These are phyloP conservation scores for Chironomus riparius DNA, from an alignment of 2,888 invertebrate genomes.

Conservation along the genomic window DNA sequence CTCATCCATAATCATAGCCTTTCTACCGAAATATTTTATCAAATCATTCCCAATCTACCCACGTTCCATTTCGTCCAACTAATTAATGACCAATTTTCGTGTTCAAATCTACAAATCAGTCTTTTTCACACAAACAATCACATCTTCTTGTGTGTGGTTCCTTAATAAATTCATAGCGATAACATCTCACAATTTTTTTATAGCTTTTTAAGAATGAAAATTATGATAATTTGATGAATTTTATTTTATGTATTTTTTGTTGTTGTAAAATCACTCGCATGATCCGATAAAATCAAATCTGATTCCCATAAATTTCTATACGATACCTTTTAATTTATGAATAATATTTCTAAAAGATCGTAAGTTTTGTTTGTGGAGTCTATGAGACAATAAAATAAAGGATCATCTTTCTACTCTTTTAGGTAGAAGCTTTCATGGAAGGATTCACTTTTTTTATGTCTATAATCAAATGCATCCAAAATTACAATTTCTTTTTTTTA, in stretches of 20 bases:
- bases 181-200: background rate
- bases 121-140: background rate
- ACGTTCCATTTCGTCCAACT: background rate
- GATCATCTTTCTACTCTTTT: background rate
- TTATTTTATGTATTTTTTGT: background rate
- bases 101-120: too few species aligned
- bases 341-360: background rate
- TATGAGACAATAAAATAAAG: background rate
- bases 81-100: background rate
- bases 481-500: too few species aligned
- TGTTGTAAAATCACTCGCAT: background rate
- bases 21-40: too few species aligned
- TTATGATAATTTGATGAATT: conserved; percentile 16
- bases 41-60: too few species aligned
- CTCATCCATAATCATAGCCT: too few species aligned
- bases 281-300: background rate
- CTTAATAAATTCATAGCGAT: background rate
- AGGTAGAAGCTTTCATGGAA: background rate
- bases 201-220: conserved; percentile 12
- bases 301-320: too few species aligned
- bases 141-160: background rate
- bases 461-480: too few species aligned
- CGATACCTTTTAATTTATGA: too few species aligned
- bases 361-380: background rate
- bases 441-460: background rate